Conservation (phyloP, 2,888 invertebrate genomes). For the Podotricha telesiphe region DNA sequence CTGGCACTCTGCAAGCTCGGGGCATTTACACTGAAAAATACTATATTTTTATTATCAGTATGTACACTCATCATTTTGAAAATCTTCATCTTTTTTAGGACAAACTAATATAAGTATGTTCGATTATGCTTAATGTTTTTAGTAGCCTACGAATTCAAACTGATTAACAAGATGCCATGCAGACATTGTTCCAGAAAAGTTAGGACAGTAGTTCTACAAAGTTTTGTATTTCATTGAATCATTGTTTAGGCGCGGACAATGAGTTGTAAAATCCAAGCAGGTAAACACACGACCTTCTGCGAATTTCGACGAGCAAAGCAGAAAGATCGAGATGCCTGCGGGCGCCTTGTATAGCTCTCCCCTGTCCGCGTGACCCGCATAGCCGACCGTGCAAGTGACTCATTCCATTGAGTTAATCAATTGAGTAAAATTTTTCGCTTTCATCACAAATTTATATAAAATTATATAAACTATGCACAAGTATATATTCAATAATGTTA, state of each 20-base stretch:
- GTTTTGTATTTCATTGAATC: constrained; percentile 27
- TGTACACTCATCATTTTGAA: too few relatives aligned
- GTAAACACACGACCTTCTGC: constrained; percentile 38
- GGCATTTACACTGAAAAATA: constrained; percentile 60
- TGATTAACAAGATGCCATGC: constrained; percentile 5
- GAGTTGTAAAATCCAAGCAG: constrained; percentile 35
- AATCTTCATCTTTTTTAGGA: too few relatives aligned
- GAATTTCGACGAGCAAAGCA: constrained; percentile 30
- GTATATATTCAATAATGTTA: background rate
- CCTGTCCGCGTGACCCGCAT: constrained; percentile 33
- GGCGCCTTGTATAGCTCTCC: constrained; percentile 19
- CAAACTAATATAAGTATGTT: too few relatives aligned
- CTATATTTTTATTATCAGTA: too few relatives aligned
- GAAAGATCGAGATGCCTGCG: constrained; percentile 35
- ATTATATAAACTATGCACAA: too few relatives aligned
- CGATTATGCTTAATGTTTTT: too few relatives aligned
- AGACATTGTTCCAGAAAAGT: constrained; percentile 20
- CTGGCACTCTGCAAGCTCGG: constrained; percentile 73
- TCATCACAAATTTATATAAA: background rate
- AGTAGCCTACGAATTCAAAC: background rate
- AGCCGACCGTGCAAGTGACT: constrained; percentile 12
- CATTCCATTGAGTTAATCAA: constrained; percentile 28
- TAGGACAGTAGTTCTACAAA: constrained; percentile 30
- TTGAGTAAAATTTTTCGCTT: constrained; percentile 25
- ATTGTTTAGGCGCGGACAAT: constrained; percentile 39